These are phyloP conservation scores for Globodera rostochiensis DNA, from an alignment of 1,140 invertebrate species.

Conservation along the genomic window DNA sequence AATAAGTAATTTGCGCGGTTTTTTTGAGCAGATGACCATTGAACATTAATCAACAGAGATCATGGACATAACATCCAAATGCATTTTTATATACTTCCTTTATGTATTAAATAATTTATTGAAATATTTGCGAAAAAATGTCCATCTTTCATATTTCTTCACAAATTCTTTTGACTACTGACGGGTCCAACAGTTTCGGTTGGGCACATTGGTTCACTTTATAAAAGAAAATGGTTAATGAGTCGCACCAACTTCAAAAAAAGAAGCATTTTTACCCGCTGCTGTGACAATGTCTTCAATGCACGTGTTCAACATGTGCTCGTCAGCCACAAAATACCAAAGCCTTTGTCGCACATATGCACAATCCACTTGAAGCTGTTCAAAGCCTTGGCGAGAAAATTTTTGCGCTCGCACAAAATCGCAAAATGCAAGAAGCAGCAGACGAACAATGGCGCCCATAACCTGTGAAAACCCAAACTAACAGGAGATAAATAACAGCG, in stretches of 20 bases:
- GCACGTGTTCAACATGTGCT: slow-evolving; percentile 33
- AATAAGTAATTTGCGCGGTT: no score
- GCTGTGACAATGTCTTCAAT: slow-evolving; percentile 36
- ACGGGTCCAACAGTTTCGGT: slow-evolving; percentile 25
- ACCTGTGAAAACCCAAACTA: not conserved
- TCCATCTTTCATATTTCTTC: slow-evolving; percentile 18
- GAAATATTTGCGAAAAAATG: not conserved
- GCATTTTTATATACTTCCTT: no score
- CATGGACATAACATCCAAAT: no score
- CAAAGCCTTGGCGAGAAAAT: slow-evolving; percentile 24
- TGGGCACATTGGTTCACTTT: slow-evolving; percentile 23
- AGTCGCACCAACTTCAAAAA: not conserved
- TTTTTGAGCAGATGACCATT: no score
- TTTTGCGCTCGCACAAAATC: slow-evolving; percentile 26
- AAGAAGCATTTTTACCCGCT: slow-evolving; percentile 11
- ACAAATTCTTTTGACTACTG: slow-evolving; percentile 16
- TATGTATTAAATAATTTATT: no score
- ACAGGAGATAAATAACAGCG: not conserved
- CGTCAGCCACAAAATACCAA: slow-evolving; percentile 29
- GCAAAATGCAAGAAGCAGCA: not conserved
- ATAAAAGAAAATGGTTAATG: not conserved
- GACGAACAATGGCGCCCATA: slow-evolving; percentile 15
- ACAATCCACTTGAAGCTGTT: slow-evolving; percentile 31
- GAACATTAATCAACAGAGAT: no score
- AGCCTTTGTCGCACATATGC: slow-evolving; percentile 33